Evolutionary conservation across 2,888 invertebrate species (phyloP).

Genomic region (Drosophila percnosoma): DNA sequence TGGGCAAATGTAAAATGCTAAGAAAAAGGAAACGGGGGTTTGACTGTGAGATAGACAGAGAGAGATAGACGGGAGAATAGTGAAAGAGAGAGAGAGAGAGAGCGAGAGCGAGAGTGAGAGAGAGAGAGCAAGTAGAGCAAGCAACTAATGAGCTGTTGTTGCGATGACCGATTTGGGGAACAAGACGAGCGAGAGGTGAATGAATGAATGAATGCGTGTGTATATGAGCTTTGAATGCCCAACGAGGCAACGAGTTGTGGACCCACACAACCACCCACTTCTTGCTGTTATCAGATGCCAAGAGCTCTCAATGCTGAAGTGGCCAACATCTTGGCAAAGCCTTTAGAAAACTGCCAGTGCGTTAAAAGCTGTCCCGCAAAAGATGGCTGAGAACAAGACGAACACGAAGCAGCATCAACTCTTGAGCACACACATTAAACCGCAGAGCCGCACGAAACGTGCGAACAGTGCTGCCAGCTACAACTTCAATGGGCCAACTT

Average conservation of each 20-base stretch:
- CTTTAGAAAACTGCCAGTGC: constrained; percentile 29
- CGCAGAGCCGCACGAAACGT: constrained; percentile 55
- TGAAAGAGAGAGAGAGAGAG: constrained; percentile 24
- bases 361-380: constrained; percentile 31
- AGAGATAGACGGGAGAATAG: constrained; percentile 41
- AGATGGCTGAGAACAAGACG: constrained; percentile 26
- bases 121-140: constrained; percentile 62
- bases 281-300: constrained; percentile 46
- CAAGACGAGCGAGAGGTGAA: constrained; percentile 34
- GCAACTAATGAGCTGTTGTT: constrained; percentile 68
- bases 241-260: constrained; percentile 38
- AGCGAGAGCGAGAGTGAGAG: background rate
- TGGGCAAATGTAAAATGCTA: constrained; percentile 76
- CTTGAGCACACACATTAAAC: constrained; percentile 64
- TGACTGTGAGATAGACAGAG: constrained; percentile 34
- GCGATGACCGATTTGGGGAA: constrained; percentile 37
- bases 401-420: constrained; percentile 14
- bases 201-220: constrained; percentile 21
- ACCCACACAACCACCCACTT: background rate
- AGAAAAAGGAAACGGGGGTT: constrained; percentile 62
- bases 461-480: constrained; percentile 54
- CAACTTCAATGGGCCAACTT: constrained; percentile 63
- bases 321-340: constrained; percentile 43
- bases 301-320: constrained; percentile 53
- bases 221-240: constrained; percentile 40